A percentile compares a stretch with the other conserved stretches of the same genome.
Evolutionary conservation across 2,888 invertebrate genomes (phyloP).

Genomic region (Sesamia inferens): DNA sequence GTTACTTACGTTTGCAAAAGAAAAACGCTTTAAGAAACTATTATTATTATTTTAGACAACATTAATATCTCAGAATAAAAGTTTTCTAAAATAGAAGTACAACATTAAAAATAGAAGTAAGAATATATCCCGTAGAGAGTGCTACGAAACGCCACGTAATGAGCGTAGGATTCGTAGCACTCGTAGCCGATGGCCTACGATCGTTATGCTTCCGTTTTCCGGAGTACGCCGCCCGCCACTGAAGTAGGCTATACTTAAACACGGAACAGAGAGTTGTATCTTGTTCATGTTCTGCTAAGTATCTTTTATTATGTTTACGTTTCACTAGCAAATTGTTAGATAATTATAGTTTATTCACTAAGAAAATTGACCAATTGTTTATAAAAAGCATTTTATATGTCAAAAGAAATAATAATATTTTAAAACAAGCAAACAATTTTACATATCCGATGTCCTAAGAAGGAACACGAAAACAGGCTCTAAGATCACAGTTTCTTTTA

Average conservation of each 20-base stretch:
- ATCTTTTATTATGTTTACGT: neutral
- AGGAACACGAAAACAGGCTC: neutral
- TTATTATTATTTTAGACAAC: too few species aligned
- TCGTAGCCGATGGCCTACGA: conserved; percentile 39
- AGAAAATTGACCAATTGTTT: neutral
- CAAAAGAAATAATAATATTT: neutral
- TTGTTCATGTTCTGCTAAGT: neutral
- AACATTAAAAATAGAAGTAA: neutral
- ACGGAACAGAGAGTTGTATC: neutral
- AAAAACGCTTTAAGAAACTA: too few species aligned
- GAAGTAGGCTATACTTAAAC: conserved; percentile 2
- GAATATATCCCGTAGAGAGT: conserved; percentile 15
- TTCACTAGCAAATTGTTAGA: neutral
- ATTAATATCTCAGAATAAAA: neutral
- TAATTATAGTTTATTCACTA: neutral
- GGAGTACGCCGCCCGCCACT: conserved; percentile 13
- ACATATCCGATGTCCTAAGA: too few species aligned
- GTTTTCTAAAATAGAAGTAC: too few species aligned
- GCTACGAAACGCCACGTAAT: conserved; percentile 28
- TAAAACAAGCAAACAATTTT: too few species aligned
- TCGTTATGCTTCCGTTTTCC: conserved; percentile 33
- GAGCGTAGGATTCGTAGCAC: conserved; percentile 38
- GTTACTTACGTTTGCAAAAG: neutral
- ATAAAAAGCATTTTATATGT: neutral
- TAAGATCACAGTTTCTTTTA: neutral